Base-by-base conservation (phyloP, 2,113 vertebrate species). In the Neopipo cinnamomea region DNA sequence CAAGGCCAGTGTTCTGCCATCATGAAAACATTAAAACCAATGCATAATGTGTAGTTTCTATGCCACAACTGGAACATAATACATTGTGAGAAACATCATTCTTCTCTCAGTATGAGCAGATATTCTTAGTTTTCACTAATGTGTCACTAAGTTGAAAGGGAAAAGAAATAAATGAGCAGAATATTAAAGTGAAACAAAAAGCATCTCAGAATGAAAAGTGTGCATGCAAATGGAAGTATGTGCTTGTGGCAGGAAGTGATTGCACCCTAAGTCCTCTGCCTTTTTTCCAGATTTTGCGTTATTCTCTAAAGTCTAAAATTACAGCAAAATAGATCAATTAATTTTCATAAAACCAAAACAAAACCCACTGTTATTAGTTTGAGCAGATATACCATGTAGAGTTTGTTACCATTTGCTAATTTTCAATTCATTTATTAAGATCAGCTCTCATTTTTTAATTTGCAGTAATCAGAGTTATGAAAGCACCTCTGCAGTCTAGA, bases 401-500 rank as follows among this genome's bases (percentile, higher is more conserved):
- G 61, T 89, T 94, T 81, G 61, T 74, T 93, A 88, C 58, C 58
- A 71, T 89, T 96, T 95, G 67, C 90, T 96, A 89, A 88, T 96
- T 96, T 95, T 94, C 86, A 93, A 72, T 91, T 95, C 17, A 96
- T 95, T 95, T 96, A 94, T 94, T 95, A 96, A 91, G 89, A 96
- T 95, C 88, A 91, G 52, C 46, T 87, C 81, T 95, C 89, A 92
- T 90, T 96, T 95, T 95, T 95, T 93, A 96, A 94, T 93, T 97
- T 87, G 95, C 93, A 92, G 66, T 95, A 96, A 96, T 96, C 95
- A 96, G 85, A 88, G 88, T 85, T 95, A 82, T 91, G 91, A 96
- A 97, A 97, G 93, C 87, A 89, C 89, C 95, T 96, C 82, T 95
- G 83, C 74, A 92, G 93, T 97, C 96, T 97, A 97, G 97, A 97